A percentile compares a stretch with the other conserved stretches of the same genome.
These are phyloP conservation scores for Drosophila saltans DNA, from an alignment of 1,140 invertebrate genomes.

Conservation along the genomic window DNA sequence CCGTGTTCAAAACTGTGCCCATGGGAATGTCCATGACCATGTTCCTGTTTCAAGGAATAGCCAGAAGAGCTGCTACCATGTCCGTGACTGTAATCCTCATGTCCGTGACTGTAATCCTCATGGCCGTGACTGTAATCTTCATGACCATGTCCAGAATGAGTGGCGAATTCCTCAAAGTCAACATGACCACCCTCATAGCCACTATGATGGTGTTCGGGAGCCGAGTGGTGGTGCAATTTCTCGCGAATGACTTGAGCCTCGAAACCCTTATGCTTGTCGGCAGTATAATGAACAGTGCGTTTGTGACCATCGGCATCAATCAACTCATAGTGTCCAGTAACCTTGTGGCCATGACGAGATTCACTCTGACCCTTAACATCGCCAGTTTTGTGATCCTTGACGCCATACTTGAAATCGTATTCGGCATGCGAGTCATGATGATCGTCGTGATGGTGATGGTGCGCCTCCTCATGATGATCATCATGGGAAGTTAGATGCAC, in stretches of 20 bases:
- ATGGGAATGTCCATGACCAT: conserved; percentile 48
- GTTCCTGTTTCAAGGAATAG: conserved; percentile 47
- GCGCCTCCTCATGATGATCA: conserved; percentile 30
- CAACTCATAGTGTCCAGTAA: conserved; percentile 82
- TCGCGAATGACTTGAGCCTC: conserved; percentile 82
- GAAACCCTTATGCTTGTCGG: conserved; percentile 83
- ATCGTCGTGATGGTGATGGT: conserved; percentile 52
- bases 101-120: conserved; percentile 29
- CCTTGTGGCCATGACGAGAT: conserved; percentile 70
- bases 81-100: conserved; percentile 22
- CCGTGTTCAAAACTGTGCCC: conserved; percentile 53
- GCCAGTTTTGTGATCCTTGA: conserved; percentile 75
- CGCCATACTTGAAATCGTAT: conserved; percentile 72
- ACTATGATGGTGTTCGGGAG: conserved; percentile 66
- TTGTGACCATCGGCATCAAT: conserved; percentile 83
- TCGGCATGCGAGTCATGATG: conserved; percentile 71
- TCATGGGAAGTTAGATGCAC: conserved; percentile 70
- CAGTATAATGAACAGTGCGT: conserved; percentile 83
- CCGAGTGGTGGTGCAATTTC: conserved; percentile 76
- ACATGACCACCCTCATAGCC: conserved; percentile 66
- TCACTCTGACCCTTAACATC: conserved; percentile 70
- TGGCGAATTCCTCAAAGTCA: conserved; percentile 61
- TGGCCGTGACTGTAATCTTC: conserved; percentile 46
- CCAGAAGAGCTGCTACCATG: conserved; percentile 44
- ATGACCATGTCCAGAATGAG: conserved; percentile 42